Base-by-base conservation (phyloP, 2,797 vertebrate genomes). In the Gila robusta region DNA sequence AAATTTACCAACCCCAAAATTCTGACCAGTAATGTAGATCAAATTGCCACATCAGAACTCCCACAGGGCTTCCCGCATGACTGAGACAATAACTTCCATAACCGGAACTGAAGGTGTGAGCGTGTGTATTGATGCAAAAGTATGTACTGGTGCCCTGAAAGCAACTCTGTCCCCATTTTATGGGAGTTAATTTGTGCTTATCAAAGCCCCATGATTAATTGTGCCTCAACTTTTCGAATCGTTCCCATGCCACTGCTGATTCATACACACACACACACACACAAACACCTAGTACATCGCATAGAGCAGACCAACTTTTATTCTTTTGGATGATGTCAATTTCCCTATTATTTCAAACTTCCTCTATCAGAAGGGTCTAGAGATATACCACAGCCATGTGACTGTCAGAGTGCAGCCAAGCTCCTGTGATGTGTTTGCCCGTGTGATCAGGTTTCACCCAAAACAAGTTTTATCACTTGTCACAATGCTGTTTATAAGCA, bases 381-480 rank as follows among this genome's bases (percentile, higher is more conserved):
- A 54, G 47, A 49, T 72, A 80, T 54, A 71, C n/a, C 1, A 28
- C 59, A 67, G 44, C 54, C 72, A 28, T 69, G 21, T 66, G 35
- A 81, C 71, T 21, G 26, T 32, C 85, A 52, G 81, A 41, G 16
- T 1, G 19, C 66, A 47, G 71, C 52, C 82, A 73, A 84, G n/a
- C 28, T 64, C 71, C 41, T 52, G 66, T 49, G 39, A 54, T 47
- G 26, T 10, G 67, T 73, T 56, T 82, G 54, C 76, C 78, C 26
- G 4, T 49, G 26, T 8, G 19, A 84, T 82, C 72, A 78, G 28
- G 64, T 84, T 86, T 86, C 73, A 66, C 54, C 47, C n/a, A 49
- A 85, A 88, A 83, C 79, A 73, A 81, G 44, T 91, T 93, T 86
- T 82, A 84, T 86, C 76, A 86, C 91, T 89, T 83, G 87, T 89